phyloP scores from a whole-genome alignment of 2,888 invertebrate genomes.

The Spilarctia lutea region DNA sequence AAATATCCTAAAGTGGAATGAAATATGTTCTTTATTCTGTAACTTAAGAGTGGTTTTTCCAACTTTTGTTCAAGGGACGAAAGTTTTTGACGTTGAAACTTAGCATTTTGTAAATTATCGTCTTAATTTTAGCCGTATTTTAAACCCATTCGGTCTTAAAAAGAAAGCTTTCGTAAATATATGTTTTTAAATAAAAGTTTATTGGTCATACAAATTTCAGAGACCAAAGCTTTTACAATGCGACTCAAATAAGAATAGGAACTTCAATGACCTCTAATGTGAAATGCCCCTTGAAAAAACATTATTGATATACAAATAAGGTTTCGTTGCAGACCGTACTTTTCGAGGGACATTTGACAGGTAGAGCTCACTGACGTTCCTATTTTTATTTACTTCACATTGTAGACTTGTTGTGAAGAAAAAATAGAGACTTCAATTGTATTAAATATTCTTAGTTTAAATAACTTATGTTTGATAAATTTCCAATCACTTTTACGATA shows the following conservation, averaged over 20 bases:
- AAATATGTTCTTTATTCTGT: constrained; percentile 14
- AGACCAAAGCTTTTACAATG: too few species aligned
- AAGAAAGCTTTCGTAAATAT: not conserved
- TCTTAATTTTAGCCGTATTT: not conserved
- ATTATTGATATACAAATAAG: too few species aligned
- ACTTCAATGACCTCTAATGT: too few species aligned
- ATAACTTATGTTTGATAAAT: too few species aligned
- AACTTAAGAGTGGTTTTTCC: not conserved
- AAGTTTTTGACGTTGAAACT: not conserved
- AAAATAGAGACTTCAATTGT: not conserved
- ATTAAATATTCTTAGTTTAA: too few species aligned
- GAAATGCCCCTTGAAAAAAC: too few species aligned
- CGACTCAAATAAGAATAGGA: too few species aligned
- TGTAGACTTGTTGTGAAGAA: not conserved
- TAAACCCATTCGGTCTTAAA: not conserved
- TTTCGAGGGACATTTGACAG: too few species aligned
- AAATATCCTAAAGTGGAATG: constrained; percentile 19
- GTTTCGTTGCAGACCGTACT: too few species aligned
- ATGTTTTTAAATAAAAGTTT: not conserved
- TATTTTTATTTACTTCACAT: too few species aligned
- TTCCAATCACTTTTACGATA: too few species aligned
- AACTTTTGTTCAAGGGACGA: not conserved
- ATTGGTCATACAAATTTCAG: not conserved
- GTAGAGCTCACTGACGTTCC: too few species aligned
- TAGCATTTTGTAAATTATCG: not conserved